phyloP scores from a whole-genome alignment of 1,140 invertebrate species.

The Choristoneura fumiferana region DNA sequence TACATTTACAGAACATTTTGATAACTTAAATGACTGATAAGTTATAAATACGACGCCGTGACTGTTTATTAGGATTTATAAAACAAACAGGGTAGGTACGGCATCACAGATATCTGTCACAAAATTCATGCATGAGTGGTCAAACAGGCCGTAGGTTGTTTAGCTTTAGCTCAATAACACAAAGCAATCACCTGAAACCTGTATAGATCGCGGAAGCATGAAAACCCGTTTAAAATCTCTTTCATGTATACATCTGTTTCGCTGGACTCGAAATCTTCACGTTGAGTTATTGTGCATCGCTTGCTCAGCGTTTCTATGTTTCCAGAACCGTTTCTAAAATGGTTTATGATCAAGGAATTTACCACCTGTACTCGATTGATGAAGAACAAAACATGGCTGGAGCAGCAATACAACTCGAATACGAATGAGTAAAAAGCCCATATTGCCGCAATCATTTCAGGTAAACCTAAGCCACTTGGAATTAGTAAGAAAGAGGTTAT shows the following conservation, averaged over 20 bases:
- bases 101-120: too few relatives aligned
- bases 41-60: too few relatives aligned
- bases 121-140: too few relatives aligned
- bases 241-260: not conserved
- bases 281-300: not conserved
- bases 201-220: not conserved
- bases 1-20: too few relatives aligned
- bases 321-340: not conserved
- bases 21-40: too few relatives aligned
- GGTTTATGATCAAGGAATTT: not conserved
- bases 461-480: not conserved
- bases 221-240: conserved; percentile 1
- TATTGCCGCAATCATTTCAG: not conserved
- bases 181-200: not conserved
- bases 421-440: not conserved
- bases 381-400: not conserved
- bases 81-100: too few relatives aligned
- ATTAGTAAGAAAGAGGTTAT: not conserved
- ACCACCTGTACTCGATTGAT: not conserved
- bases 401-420: not conserved
- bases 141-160: too few relatives aligned
- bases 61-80: too few relatives aligned
- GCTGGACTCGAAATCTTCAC: not conserved
- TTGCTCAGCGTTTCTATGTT: not conserved
- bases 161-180: too few relatives aligned